phyloP scores from a whole-genome alignment of 2,888 invertebrate species.

The Pandemis cinnamomeana region DNA sequence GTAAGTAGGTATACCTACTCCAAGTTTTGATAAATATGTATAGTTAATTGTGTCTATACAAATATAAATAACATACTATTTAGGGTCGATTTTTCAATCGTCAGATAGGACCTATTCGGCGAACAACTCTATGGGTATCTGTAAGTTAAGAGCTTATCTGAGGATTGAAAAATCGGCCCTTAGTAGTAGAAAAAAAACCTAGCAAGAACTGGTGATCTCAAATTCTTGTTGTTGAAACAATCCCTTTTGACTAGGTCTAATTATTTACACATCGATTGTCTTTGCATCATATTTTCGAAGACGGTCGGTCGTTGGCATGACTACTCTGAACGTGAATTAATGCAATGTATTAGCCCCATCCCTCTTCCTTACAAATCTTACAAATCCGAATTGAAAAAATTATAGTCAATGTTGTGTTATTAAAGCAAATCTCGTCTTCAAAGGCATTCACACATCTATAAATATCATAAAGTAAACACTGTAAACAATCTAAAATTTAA shows the following conservation, averaged over 20 bases:
- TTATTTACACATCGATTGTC: background rate
- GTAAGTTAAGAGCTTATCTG: too few relatives aligned
- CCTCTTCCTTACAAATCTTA: too few relatives aligned
- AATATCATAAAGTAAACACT: slow-evolving; percentile 29
- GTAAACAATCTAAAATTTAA: slow-evolving; percentile 4
- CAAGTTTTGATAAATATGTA: background rate
- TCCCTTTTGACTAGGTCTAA: background rate
- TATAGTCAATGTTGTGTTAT: background rate
- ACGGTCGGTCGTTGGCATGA: too few relatives aligned
- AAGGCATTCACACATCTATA: slow-evolving; percentile 27
- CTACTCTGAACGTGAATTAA: too few relatives aligned
- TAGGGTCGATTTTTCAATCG: too few relatives aligned
- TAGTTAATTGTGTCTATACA: too few relatives aligned
- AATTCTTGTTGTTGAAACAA: background rate
- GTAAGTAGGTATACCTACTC: background rate
- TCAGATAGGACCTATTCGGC: too few relatives aligned
- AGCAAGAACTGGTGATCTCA: background rate
- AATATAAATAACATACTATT: too few relatives aligned
- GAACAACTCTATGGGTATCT: too few relatives aligned
- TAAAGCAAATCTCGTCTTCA: slow-evolving; percentile 19
- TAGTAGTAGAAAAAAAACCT: background rate
- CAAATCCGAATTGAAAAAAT: too few relatives aligned
- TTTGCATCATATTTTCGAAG: background rate
- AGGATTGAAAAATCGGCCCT: too few relatives aligned
- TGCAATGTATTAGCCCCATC: too few relatives aligned